These are phyloP conservation scores for Hofmannophila pseudospretella DNA, from an alignment of 2,888 invertebrate species.

Conservation along the genomic window DNA sequence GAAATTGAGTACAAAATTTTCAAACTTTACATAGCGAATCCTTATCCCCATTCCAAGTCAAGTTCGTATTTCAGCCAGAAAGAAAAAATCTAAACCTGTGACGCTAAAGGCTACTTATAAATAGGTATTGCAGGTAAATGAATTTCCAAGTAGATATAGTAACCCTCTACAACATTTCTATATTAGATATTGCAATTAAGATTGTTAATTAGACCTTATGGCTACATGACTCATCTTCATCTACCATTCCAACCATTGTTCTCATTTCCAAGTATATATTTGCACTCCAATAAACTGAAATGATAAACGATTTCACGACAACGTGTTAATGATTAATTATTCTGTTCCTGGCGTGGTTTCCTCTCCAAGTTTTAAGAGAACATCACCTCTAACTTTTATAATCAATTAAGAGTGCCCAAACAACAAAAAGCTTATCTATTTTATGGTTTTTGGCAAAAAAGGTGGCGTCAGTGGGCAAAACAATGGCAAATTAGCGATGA, in stretches of 20 bases:
- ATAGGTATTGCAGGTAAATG: too few relatives aligned
- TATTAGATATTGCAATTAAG: too few relatives aligned
- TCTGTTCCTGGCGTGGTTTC: slow-evolving; percentile 18
- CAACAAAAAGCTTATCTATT: slow-evolving; percentile 65
- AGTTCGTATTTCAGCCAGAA: too few relatives aligned
- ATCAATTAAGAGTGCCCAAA: slow-evolving; percentile 61
- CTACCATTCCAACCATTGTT: neutral
- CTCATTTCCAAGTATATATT: neutral
- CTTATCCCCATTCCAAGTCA: too few relatives aligned
- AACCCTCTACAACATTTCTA: too few relatives aligned
- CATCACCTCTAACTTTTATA: slow-evolving; percentile 49
- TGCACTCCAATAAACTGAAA: slow-evolving; percentile 11
- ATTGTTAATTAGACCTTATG: too few relatives aligned
- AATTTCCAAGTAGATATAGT: too few relatives aligned
- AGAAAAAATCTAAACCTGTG: too few relatives aligned
- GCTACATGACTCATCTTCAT: too few relatives aligned
- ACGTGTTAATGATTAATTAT: slow-evolving; percentile 19
- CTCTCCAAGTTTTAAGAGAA: slow-evolving; percentile 24
- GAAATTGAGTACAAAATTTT: too few relatives aligned
- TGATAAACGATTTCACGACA: slow-evolving; percentile 33
- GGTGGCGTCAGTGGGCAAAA: slow-evolving; percentile 69
- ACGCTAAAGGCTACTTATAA: too few relatives aligned
- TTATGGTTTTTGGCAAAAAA: slow-evolving; percentile 72
- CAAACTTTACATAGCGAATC: too few relatives aligned
- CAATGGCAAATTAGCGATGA: slow-evolving; percentile 76